These are phyloP conservation scores for Polylopha cassiicola DNA, from an alignment of 2,888 invertebrate species.

Conservation along the genomic window DNA sequence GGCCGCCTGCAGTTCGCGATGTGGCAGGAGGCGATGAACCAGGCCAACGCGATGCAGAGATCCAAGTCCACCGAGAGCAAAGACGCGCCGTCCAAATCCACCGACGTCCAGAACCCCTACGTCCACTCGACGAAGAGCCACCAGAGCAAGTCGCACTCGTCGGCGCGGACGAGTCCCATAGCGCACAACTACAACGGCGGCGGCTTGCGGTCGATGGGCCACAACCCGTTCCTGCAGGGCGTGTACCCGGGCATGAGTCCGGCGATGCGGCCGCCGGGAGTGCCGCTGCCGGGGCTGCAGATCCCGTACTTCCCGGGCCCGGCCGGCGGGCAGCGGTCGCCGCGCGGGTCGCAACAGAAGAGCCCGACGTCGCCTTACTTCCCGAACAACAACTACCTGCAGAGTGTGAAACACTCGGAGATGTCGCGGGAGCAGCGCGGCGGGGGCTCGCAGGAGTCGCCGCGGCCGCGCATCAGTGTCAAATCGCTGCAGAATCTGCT, in stretches of 20 bases:
- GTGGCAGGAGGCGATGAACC: slow-evolving; percentile 83
- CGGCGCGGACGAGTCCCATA: slow-evolving; percentile 72
- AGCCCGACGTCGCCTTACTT: slow-evolving; percentile 66
- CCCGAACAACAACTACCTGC: slow-evolving; percentile 65
- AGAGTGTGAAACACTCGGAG: slow-evolving; percentile 57
- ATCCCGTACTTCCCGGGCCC: slow-evolving; percentile 62
- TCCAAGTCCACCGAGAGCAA: slow-evolving; percentile 51
- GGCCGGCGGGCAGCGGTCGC: slow-evolving; percentile 57
- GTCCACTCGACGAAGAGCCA: slow-evolving; percentile 65
- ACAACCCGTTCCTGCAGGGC: slow-evolving; percentile 54
- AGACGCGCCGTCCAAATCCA: slow-evolving; percentile 52
- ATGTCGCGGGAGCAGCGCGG: slow-evolving; percentile 43
- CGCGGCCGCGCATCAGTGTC: slow-evolving; percentile 78
- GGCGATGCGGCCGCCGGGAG: slow-evolving; percentile 49
- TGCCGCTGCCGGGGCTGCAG: slow-evolving; percentile 59
- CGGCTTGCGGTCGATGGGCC: slow-evolving; percentile 51
- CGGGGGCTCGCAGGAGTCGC: slow-evolving; percentile 56
- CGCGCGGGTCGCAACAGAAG: slow-evolving; percentile 54
- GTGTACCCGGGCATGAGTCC: slow-evolving; percentile 63
- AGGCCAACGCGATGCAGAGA: slow-evolving; percentile 58
- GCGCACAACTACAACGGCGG: slow-evolving; percentile 59
- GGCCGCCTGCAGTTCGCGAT: slow-evolving; percentile 78
- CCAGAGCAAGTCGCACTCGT: slow-evolving; percentile 57
- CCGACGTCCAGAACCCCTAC: slow-evolving; percentile 63
- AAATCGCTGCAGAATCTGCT: slow-evolving; percentile 80